Conservation (phyloP, 64 coral and sea anemone genomes). For the Dendronephthya gigantea region DNA sequence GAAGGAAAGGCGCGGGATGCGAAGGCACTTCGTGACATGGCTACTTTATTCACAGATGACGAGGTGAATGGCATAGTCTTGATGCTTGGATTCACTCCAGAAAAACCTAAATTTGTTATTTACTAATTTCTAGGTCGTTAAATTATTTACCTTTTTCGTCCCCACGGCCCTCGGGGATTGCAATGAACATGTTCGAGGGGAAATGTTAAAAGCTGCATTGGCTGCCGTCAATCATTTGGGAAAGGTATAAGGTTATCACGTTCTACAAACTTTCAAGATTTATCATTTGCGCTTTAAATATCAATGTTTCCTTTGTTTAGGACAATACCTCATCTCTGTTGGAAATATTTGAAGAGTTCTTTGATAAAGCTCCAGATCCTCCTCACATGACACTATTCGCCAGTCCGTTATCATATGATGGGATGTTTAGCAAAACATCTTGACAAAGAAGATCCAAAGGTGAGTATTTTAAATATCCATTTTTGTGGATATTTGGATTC, state of each 20-base stretch:
- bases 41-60: constrained; percentile 28
- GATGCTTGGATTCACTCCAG: too few species aligned
- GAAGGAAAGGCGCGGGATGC: constrained; percentile 37
- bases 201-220: constrained; percentile 80
- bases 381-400: constrained; percentile 73
- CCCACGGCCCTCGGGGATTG: constrained; percentile 86
- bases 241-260: constrained; percentile 39
- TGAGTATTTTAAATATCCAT: constrained; percentile 15
- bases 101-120: background rate
- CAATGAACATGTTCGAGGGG: constrained; percentile 56
- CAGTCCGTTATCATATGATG: constrained; percentile 92
- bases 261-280: background rate
- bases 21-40: constrained; percentile 20
- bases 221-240: constrained; percentile 76
- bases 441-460: constrained; percentile 89
- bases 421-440: constrained; percentile 85
- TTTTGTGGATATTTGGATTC: background rate
- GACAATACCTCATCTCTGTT: constrained; percentile 61
- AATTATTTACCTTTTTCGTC: constrained; percentile 81
- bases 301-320: background rate
- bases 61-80: constrained; percentile 2
- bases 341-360: constrained; percentile 77
- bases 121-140: constrained; percentile 29
- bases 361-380: constrained; percentile 66
- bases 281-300: background rate